Base-by-base conservation (phyloP, 2,113 vertebrate genomes). In the Istiophorus platypterus region DNA sequence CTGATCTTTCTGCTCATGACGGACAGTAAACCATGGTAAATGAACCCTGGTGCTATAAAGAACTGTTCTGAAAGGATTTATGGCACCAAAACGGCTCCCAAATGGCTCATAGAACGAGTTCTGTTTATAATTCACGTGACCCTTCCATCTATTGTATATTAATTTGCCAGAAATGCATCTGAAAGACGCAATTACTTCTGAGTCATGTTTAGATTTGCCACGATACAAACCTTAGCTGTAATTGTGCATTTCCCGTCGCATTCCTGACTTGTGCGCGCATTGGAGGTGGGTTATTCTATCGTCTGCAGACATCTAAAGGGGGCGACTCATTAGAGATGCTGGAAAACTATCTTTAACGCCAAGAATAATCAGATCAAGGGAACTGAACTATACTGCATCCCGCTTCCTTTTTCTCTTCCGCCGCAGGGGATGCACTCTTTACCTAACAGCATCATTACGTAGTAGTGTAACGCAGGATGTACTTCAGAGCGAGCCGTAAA, bases 171-270 rank as follows among this genome's bases (percentile, higher is more conserved):
- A 79, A 76, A 58, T 42, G 24, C 47, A 18, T 64, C 59, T 58
- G 49, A 79, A 68, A 67, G 49, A 34, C 6, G 24, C 34, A 42
- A 27, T 89, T 72, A 84, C 70, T 80, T 59, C 75, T 78, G 84
- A 88, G 76, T 92, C 76, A 79, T 78, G 80, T 86, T 84, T 72
- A 69, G 79, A 79, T 72, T 57, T 66, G 4, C 52, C 26, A 10
- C 22, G 49, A 65, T 20, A 72, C 54, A 67, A 26, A 52, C 61
- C 66, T 26, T 15, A 9, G 26, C 63, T 39, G 39, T 71, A 79
- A 83, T 66, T 61, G 68, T 10, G 68, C 45, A 29, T 85, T 82
- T 87, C 81, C 72, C 11, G 12, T 29, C 39, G 45, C 47, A 62
- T 72, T 85, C 68, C 66, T 17, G 20, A 11, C 29, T 20, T 15